A percentile compares a stretch with the other conserved stretches of the same genome.
phyloP scores from a whole-genome alignment of 2,797 vertebrate genomes.

The Galaxias olidus region DNA sequence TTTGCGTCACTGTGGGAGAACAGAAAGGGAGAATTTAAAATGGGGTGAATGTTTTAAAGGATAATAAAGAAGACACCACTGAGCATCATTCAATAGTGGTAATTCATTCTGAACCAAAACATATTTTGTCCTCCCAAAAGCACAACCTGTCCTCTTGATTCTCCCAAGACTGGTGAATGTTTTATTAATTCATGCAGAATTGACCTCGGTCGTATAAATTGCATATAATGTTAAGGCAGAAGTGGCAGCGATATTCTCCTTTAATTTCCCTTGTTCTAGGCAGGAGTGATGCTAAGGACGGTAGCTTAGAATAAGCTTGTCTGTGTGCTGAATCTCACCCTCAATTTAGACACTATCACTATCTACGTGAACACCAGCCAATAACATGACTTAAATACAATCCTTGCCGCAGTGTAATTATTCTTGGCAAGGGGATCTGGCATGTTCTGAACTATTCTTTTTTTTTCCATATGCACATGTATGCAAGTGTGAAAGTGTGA shows the following conservation, averaged over 20 bases:
- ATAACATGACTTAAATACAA: slow-evolving; percentile 40
- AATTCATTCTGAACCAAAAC: too few species aligned
- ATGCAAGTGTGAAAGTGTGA: slow-evolving; percentile 7
- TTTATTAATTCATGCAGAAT: too few species aligned
- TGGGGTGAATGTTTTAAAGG: too few species aligned
- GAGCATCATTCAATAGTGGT: too few species aligned
- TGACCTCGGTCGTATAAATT: too few species aligned
- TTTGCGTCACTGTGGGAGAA: slow-evolving; percentile 45
- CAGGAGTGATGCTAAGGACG: slow-evolving; percentile 38
- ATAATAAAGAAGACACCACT: too few species aligned
- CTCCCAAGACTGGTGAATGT: too few species aligned
- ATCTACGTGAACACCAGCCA: slow-evolving; percentile 3
- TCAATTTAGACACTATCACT: not conserved
- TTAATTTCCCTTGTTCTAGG: too few species aligned
- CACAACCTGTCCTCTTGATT: too few species aligned
- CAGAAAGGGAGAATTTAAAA: slow-evolving; percentile 5
- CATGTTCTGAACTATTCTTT: slow-evolving; percentile 37
- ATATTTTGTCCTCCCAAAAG: too few species aligned
- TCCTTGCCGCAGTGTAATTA: slow-evolving; percentile 62
- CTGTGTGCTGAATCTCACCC: slow-evolving; percentile 29
- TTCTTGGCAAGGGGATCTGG: slow-evolving; percentile 52
- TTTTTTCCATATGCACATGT: slow-evolving; percentile 27
- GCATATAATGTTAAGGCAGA: too few species aligned
- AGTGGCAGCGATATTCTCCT: too few species aligned
- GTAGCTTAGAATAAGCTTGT: slow-evolving; percentile 34